Conservation (phyloP, 1,140 invertebrate genomes). For the Druon quercuslanigerum region DNA sequence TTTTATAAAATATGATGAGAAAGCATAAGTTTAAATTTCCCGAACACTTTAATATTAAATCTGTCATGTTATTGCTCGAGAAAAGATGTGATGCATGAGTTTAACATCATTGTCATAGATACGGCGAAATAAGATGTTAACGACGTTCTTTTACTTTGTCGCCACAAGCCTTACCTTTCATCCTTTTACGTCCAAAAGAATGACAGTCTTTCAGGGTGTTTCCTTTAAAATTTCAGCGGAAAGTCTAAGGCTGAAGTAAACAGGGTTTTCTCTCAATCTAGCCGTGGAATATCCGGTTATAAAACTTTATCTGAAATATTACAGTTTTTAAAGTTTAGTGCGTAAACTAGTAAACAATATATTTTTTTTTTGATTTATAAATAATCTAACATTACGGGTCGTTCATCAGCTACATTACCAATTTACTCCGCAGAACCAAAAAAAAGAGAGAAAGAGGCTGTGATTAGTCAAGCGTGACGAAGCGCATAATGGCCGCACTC, state of each 20-base stretch:
- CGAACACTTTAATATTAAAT: too few species aligned
- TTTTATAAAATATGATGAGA: too few species aligned
- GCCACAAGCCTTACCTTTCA: conserved; percentile 16
- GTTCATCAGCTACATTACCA: too few species aligned
- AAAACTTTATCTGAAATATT: background rate
- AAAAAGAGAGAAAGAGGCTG: too few species aligned
- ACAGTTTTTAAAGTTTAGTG: background rate
- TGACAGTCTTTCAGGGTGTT: background rate
- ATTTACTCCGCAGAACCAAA: too few species aligned
- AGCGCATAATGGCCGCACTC: too few species aligned
- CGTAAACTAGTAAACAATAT: background rate
- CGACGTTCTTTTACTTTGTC: background rate
- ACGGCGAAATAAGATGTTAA: conserved; percentile 19
- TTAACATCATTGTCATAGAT: background rate
- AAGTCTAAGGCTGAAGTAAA: background rate
- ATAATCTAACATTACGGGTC: too few species aligned
- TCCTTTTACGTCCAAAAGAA: background rate
- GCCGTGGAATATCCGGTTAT: background rate
- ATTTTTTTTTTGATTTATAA: too few species aligned
- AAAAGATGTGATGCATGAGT: background rate
- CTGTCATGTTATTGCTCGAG: too few species aligned
- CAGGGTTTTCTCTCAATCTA: background rate
- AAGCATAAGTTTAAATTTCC: too few species aligned
- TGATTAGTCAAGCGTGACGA: too few species aligned
- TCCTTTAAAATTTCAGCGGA: background rate